Base-by-base conservation (phyloP, 23 tunicate species). In the Phallusia fumigata region DNA sequence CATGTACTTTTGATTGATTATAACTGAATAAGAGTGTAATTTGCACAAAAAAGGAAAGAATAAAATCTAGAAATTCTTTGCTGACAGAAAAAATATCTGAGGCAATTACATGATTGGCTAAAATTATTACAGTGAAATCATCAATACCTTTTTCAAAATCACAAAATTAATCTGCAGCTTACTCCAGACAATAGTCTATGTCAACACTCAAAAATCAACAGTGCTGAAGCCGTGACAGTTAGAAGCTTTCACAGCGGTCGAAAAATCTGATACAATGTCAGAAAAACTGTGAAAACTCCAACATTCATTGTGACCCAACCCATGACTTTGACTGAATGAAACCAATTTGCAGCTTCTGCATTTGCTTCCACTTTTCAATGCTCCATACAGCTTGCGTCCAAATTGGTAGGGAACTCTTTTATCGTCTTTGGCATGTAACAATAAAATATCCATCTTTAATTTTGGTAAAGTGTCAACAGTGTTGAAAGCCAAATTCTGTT, bases 381-480 rank as follows among this genome's bases (percentile, higher is more conserved):
- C 76, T 18, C 81, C 81, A 64, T 47, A 89, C 30, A 94, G 65
- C 36, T 86, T 82, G 72, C 75, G 72, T 10, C 94, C 88, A 33
- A 90, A 77, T 18, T 85, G 64, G 33, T 35, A 83, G 11, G 65
- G 84, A 30, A 94, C 86, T 65, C 74, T 89, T 6, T 2, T 45
- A 44, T 94, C 98, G 83, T 94, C 98, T 79, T 85, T 76, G 19
- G 98, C 94, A 79, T 94, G 98, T 75, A 94, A 53, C 0, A 94
- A 75, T 53, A 94, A n/a, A 19, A 94, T 76, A 44, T 77, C 40
- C 28, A 74, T 35, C 35, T 64, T 84, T 12, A 89, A 32, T 35
- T 78, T 64, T 3, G 88, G 88, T 35, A 85, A 74, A 16, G 18
- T 19, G 5, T 83, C 44, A 19, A 64, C 76, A 47, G 95, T 94